Evolutionary conservation across 2,797 vertebrate species (phyloP), one percentile per base, ranked within the genome.

Genomic region (Sparidentex hasta): DNA sequence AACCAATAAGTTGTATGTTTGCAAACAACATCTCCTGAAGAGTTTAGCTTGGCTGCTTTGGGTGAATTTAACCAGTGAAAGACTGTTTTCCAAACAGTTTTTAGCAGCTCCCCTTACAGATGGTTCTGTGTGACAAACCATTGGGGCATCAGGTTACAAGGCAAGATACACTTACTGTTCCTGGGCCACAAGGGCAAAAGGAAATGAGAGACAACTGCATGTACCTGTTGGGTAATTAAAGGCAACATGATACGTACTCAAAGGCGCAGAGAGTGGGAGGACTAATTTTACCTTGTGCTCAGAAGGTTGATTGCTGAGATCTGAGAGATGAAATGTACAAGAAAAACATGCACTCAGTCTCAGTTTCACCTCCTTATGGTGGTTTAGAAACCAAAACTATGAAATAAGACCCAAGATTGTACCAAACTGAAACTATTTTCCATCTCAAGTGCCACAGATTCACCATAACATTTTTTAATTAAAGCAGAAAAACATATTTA

Each of bases 231-330:
- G 23, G 41, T n/a, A 43, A 48, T 57, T 50, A 20, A 76, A 58
- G 29, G 44, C 17, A 41, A 20, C 11, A 25, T 33, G 43, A 20
- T 48, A 4, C 7, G 7, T 5, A 25, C 20, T 27, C 3, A 41
- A 41, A 76, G 38, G 17, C 17, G 16, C 25, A 51, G 23, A n/a
- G 20, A 5, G 27, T 43, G 25, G 44, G 7, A 25, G 21, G 58
- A 13, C 8, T 27, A 4, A n/a, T 50, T 59, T 62, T 52, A 51
- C 65, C 17, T 59, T 13, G 25, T 47, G 21, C 20, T 59, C 46
- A n/a, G 2, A 46, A 33, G 27, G 69, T 55, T 50, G 59, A 62
- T 58, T 55, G 43, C 38, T 54, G 14, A 27, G 21, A 67, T 43
- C n/a, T 54, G 23, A 12, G 9, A 38, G 11, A 38, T 38, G 8